Base-by-base conservation (phyloP, 2,797 vertebrate genomes). In the Paramormyrops hopkinsi region DNA sequence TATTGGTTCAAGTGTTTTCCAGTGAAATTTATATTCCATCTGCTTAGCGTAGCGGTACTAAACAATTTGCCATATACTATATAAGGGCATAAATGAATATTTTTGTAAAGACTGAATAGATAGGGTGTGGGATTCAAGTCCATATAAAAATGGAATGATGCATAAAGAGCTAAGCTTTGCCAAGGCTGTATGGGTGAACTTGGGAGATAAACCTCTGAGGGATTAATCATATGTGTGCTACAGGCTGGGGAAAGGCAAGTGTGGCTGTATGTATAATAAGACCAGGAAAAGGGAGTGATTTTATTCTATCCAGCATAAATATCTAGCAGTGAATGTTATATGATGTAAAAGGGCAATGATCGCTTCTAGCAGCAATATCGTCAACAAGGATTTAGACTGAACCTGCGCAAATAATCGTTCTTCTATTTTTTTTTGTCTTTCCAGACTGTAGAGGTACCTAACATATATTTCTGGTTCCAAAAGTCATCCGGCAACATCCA, bases 101-200 rank as follows among this genome's bases (percentile, higher is more conserved):
- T 79, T 79, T 79, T 79, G 33, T 79, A 44, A 79, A 79, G 73
- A 79, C 37, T 44, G 41, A 79, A 79, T 79, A 41, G 73, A 79
- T 79, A 73, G 65, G 73, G 2, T 17, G 73, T 37, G 73, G 73
- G 73, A 44, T n/a, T 79, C 14, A 79, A 44, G 37, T 79, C 37
- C 41, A 79, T 44, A 41, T 79, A 79, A 79, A 79, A 79, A 44
- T 79, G 73, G n/a, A 79, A 44, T 44, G 73, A 29, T 79, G 73
- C 73, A 79, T 79, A 79, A 44, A 79, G 73, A 79, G 73, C 33
- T 79, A n/a, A 41, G 73, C 73, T 79, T 14, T 79, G 37, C 33
- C 73, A 79, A 79, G 37, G 37, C 73, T 79, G 73, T 44, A 79
- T 79, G 73, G 73, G 33, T 79, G 73, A 79, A 79, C 73, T 12